phyloP scores from a whole-genome alignment of 1,140 invertebrate genomes.

The Ceratosolen solmsi region DNA sequence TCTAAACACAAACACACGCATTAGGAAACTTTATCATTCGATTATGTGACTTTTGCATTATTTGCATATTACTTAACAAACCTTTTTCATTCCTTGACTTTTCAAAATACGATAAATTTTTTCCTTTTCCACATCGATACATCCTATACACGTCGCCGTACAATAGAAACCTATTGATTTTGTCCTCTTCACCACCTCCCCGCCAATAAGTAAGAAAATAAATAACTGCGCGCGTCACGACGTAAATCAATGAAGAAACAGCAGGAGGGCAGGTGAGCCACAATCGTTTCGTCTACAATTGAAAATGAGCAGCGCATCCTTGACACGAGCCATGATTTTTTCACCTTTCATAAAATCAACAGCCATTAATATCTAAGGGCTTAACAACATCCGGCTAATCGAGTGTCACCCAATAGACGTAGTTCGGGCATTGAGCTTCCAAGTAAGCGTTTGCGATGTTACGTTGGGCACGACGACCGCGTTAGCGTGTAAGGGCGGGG shows the following conservation, averaged over 20 bases:
- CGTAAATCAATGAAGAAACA: not conserved
- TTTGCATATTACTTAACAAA: conserved; percentile 18
- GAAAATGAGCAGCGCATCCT: not conserved
- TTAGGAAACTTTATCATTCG: conserved; percentile 41
- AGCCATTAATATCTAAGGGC: no score
- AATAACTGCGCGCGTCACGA: no score
- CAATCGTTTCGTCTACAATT: not conserved
- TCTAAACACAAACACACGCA: not conserved
- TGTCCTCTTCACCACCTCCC: not conserved
- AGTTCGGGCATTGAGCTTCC: no score
- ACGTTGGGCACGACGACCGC: no score
- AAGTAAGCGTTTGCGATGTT: no score
- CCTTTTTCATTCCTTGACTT: not conserved
- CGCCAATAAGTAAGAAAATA: no score
- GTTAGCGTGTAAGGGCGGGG: not conserved
- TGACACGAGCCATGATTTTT: no score
- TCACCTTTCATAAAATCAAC: no score
- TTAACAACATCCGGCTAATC: not conserved
- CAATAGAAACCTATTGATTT: not conserved
- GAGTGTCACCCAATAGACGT: no score
- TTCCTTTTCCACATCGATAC: not conserved
- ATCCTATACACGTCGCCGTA: not conserved
- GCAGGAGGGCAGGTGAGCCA: not conserved
- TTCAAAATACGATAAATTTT: not conserved
- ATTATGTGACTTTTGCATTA: conserved; percentile 22